phyloP scores from a whole-genome alignment of 2,113 vertebrate species.

The Chlamydotis undulata region DNA sequence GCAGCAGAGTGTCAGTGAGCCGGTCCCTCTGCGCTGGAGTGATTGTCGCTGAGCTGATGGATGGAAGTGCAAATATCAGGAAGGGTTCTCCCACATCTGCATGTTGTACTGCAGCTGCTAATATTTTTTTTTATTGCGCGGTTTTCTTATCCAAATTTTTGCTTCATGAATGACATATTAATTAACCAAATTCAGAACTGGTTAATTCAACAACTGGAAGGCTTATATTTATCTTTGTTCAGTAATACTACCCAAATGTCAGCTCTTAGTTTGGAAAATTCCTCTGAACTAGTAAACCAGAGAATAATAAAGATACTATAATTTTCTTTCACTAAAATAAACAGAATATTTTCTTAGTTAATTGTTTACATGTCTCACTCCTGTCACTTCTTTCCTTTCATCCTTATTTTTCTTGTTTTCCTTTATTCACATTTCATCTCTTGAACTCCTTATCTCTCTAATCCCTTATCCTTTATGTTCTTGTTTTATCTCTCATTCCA shows the following conservation, averaged over 20 bases:
- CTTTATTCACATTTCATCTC: conserved; percentile 61
- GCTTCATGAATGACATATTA: not conserved
- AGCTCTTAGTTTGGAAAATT: conserved; percentile 49
- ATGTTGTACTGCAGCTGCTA: not conserved
- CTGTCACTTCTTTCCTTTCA: conserved; percentile 45
- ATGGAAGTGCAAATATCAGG: not conserved
- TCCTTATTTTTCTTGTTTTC: conserved; percentile 69
- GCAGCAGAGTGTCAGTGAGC: not conserved
- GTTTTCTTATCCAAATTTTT: not conserved
- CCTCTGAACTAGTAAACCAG: conserved; percentile 52
- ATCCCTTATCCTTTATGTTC: conserved; percentile 66
- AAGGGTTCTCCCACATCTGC: not conserved
- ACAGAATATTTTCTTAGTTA: conserved; percentile 51
- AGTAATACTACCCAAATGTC: conserved; percentile 35
- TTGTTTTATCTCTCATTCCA: conserved; percentile 70
- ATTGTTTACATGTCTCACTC: conserved; percentile 64
- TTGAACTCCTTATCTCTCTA: conserved; percentile 68
- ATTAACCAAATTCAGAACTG: conserved; percentile 26
- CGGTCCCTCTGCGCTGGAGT: not conserved
- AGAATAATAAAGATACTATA: conserved; percentile 55
- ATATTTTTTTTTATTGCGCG: not conserved
- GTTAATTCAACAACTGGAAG: conserved; percentile 43
- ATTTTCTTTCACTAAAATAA: conserved; percentile 60
- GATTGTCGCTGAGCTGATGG: not conserved
- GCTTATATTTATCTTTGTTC: conserved; percentile 46